phyloP scores from a whole-genome alignment of 1,140 invertebrate species.

The Hylyphantes graminicola region DNA sequence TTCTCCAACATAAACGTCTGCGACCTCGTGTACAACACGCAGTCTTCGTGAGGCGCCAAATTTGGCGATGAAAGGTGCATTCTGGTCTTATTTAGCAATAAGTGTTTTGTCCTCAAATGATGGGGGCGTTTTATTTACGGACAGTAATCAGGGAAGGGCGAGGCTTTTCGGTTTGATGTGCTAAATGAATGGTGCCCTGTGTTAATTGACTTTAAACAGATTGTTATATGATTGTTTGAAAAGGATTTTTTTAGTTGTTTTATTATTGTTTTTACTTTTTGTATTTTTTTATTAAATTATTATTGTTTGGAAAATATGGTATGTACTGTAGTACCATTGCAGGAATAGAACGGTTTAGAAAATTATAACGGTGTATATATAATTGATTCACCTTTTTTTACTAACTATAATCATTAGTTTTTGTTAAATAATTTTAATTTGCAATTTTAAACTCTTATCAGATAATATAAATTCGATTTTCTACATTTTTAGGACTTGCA shows the following conservation, averaged over 20 bases:
- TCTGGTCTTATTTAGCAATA: constrained; percentile 13
- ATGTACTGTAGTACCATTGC: no score
- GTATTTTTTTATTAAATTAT: neutral
- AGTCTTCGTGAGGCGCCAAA: constrained; percentile 44
- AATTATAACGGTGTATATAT: no score
- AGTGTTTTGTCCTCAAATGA: neutral
- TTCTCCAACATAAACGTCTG: constrained; percentile 56
- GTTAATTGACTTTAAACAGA: neutral
- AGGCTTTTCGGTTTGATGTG: neutral
- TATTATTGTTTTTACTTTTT: neutral
- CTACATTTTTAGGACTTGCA: no score
- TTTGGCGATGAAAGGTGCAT: constrained; percentile 15
- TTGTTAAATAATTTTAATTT: no score
- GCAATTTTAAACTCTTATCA: no score
- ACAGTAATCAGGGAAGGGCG: neutral
- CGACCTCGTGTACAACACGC: constrained; percentile 45
- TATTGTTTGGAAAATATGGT: neutral
- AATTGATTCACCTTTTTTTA: no score
- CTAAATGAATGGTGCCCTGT: neutral
- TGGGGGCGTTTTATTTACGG: neutral
- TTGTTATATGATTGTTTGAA: neutral
- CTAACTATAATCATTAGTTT: no score
- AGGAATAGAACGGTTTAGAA: no score
- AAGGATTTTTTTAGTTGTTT: neutral
- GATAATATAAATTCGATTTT: no score